Percentiles rank a stretch among this genome's conserved stretches.
These are phyloP conservation scores for Meriones unguiculatus DNA, from an alignment of 2,113 vertebrate genomes.

Conservation along the genomic window DNA sequence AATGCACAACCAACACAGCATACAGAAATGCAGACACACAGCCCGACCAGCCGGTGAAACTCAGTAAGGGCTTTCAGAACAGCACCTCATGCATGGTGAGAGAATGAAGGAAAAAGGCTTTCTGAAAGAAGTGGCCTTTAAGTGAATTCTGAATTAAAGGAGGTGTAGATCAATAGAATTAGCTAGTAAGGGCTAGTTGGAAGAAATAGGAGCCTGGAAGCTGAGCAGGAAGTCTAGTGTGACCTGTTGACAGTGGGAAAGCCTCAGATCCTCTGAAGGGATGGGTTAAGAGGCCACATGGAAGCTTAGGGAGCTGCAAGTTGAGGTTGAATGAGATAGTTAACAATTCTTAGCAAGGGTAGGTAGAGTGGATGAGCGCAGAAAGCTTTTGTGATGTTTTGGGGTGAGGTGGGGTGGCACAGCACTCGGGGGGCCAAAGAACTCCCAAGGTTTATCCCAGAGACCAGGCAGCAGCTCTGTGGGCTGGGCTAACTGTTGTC, in stretches of 20 bases:
- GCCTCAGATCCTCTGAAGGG: neutral
- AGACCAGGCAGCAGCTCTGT: neutral
- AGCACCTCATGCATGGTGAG: neutral
- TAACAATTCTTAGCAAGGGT: neutral
- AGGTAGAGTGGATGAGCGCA: neutral
- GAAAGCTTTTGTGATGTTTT: neutral
- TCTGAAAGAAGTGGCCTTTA: neutral
- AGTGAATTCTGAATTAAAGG: constrained; percentile 12
- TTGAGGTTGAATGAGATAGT: neutral
- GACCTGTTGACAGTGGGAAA: neutral
- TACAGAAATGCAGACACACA: no score
- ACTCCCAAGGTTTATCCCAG: neutral
- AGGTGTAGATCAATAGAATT: neutral
- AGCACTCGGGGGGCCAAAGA: neutral
- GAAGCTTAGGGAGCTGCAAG: neutral
- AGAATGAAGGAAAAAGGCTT: neutral
- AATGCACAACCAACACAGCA: neutral
- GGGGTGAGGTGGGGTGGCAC: neutral
- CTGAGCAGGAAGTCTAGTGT: neutral
- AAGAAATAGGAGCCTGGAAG: neutral
- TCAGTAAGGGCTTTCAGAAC: neutral
- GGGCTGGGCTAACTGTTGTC: neutral
- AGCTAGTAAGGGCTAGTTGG: neutral
- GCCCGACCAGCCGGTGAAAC: neutral
- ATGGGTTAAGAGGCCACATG: neutral